Base-by-base conservation (phyloP, 1,140 invertebrate species). In the Trissolcus basalis region DNA sequence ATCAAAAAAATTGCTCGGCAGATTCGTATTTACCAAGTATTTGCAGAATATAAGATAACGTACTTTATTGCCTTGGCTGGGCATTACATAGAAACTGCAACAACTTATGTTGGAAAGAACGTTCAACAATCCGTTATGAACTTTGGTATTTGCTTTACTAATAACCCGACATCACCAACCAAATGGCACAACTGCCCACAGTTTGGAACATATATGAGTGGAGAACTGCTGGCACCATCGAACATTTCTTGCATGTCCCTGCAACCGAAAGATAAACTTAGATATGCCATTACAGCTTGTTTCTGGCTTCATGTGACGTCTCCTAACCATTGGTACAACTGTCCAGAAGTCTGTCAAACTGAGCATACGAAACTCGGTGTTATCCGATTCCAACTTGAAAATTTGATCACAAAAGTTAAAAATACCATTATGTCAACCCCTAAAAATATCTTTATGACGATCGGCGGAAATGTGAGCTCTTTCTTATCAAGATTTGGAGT, bases 241-340 rank as follows among this genome's bases (percentile, higher is more conserved):
- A 27, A 14, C 0, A 5, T 7, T 0, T 0, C 3, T 33, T 61
- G 58, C 15, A 4, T 61, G 13, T 32, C 15, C 27, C 41, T 61
- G 32, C 32, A 19, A 32, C 16, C 19, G 0, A 11, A 13, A 32
- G 6, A 7, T 0, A 50, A 61, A 33, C 14, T 61, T 6, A n/a
- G 32, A 51, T 9, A 41, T 11, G 11, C 36, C n/a, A n/a, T 61
- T 43, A 13, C 10, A 51, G 39, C 27, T 14, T 61, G 58, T 44
- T 6, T 61, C 0, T 61, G 58, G 58, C 14, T 61, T 32, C 36
- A 61, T 50, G 13, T 43, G 2, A 35, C 32, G 1, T 14, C 8
- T n/a, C 16, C 35, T 10, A 50, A 43, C 32, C 11, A 43, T 14
- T 61, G 58, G 58, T 61, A 61, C n/a, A 61, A 61, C 32, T 61